These are phyloP conservation scores for Microctonus aethiopoides DNA, from an alignment of 2,888 invertebrate genomes.

Conservation along the genomic window DNA sequence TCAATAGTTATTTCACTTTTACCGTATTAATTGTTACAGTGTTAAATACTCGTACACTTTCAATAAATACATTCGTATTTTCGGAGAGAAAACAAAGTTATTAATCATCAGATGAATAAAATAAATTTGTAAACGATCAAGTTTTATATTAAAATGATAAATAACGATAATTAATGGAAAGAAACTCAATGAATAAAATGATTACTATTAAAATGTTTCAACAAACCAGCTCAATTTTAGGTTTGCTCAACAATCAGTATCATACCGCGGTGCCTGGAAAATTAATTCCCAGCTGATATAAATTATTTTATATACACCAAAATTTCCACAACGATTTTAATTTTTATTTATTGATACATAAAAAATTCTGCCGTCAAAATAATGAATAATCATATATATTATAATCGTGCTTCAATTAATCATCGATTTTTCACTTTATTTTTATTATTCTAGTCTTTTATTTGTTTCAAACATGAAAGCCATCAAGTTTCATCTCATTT, in stretches of 20 bases:
- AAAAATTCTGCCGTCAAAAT: not conserved
- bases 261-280: conserved; percentile 38
- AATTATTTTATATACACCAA: not conserved
- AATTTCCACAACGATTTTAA: not conserved
- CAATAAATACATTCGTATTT: not conserved
- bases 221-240: conserved; percentile 37
- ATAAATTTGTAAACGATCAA: not conserved
- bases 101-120: no score
- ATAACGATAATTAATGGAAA: not conserved
- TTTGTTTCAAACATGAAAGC: not conserved
- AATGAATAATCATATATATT: not conserved
- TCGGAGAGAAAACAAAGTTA: not conserved
- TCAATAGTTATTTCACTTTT: not conserved
- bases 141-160: not conserved
- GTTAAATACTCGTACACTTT: not conserved
- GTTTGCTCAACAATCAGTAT: conserved; percentile 38
- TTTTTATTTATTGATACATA: not conserved
- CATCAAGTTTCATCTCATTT: not conserved
- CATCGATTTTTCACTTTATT: not conserved
- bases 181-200: not conserved
- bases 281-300: conserved; percentile 18
- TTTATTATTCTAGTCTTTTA: not conserved
- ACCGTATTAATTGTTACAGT: not conserved
- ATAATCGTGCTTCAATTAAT: not conserved
- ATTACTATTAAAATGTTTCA: conserved; percentile 14